Conservation (phyloP, 2,797 vertebrate genomes). For the Thalassophryne amazonica region DNA sequence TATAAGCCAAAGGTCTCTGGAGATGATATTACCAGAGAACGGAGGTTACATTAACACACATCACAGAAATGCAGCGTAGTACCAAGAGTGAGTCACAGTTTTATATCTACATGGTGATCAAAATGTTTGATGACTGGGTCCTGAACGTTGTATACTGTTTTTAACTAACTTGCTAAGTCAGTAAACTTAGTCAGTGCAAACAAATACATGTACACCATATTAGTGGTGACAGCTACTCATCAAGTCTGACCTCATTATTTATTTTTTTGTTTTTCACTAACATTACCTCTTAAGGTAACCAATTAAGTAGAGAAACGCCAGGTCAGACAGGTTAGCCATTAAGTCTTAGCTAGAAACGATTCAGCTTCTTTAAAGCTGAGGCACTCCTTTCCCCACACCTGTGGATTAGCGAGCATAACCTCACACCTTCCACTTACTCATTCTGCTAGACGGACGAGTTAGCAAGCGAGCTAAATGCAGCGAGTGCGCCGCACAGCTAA, state of each 20-base stretch:
- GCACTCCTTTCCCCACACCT: neutral
- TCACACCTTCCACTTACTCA: rapidly evolving
- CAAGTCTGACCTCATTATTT: neutral
- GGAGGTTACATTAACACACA: constrained; percentile 32
- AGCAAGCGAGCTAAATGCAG: constrained; percentile 3
- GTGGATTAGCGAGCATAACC: neutral
- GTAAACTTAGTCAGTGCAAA: neutral
- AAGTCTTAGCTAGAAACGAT: constrained; percentile 16
- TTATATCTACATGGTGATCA: neutral
- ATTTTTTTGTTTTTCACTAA: constrained; percentile 17
- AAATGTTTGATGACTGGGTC: constrained; percentile 1
- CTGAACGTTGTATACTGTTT: neutral
- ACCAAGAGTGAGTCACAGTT: constrained; percentile 35
- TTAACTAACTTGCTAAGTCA: constrained; percentile 10
- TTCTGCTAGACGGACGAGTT: neutral
- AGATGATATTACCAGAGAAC: constrained; percentile 1
- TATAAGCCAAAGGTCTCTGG: neutral
- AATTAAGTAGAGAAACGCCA: constrained; percentile 45
- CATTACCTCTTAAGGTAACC: constrained; percentile 31
- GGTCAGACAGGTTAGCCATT: constrained; percentile 1
- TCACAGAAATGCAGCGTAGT: constrained; percentile 16
- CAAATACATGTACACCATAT: too few relatives aligned
- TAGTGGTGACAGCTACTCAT: neutral
- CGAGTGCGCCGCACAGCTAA: too few relatives aligned
- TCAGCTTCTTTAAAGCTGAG: neutral